Conservation (phyloP, 2,113 vertebrate genomes). For the Onychostruthus taczanowskii region DNA sequence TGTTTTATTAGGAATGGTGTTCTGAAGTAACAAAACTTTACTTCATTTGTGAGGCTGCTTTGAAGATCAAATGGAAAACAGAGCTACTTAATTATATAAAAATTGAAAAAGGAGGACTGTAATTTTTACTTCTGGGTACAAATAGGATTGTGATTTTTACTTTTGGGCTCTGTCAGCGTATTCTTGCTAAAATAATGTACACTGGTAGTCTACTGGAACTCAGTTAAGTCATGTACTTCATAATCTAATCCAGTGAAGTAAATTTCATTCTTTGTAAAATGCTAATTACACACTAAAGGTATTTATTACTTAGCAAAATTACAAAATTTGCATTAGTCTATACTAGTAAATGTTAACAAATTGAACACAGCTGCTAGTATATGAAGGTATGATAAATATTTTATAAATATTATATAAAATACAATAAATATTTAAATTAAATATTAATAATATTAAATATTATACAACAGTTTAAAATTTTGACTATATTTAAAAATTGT, state of each 20-base stretch:
- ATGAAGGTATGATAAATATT: not conserved
- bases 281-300: not conserved
- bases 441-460: not conserved
- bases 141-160: no score
- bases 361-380: not conserved
- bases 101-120: not conserved
- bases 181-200: not conserved
- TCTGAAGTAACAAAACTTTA: not conserved
- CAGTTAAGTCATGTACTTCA: not conserved
- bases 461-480: not conserved
- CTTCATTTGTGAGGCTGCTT: not conserved
- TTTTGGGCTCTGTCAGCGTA: not conserved
- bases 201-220: not conserved
- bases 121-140: no score
- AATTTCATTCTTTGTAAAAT: not conserved
- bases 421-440: not conserved
- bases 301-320: not conserved
- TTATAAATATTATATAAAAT: not conserved
- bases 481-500: not conserved
- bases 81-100: not conserved
- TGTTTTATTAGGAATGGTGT: not conserved
- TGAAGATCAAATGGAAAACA: not conserved
- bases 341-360: not conserved
- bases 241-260: not conserved
- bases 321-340: not conserved